Evolutionary conservation across 1,140 invertebrate genomes (phyloP).

Genomic region (Scaptodrosophila lebanonensis): DNA sequence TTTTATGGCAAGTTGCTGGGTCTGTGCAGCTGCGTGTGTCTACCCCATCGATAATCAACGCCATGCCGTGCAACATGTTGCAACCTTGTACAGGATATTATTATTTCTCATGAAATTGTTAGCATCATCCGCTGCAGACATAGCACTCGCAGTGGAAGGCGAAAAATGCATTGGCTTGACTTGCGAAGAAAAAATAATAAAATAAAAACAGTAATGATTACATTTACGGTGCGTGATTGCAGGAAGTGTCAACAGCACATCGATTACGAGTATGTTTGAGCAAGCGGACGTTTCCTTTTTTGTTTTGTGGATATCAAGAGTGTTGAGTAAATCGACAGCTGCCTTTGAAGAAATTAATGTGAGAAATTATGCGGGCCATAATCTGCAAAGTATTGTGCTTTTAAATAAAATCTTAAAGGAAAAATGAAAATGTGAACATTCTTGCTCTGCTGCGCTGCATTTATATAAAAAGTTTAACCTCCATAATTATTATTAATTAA

Average conservation of each 20-base stretch:
- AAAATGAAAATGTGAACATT: too few relatives aligned
- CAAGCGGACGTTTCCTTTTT: conserved; percentile 7
- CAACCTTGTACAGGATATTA: conserved; percentile 61
- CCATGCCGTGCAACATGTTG: conserved; percentile 55
- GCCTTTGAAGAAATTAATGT: too few relatives aligned
- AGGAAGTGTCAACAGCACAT: conserved; percentile 43
- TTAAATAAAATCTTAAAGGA: too few relatives aligned
- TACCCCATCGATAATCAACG: conserved; percentile 45
- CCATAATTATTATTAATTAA: too few relatives aligned
- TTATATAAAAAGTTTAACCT: too few relatives aligned
- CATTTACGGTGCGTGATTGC: conserved; percentile 26
- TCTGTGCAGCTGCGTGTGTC: background rate
- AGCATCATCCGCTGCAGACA: conserved; percentile 23
- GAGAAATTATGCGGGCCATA: too few relatives aligned
- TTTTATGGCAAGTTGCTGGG: conserved; percentile 18
- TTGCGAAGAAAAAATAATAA: conserved; percentile 4
- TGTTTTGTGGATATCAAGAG: conserved; percentile 9
- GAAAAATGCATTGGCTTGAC: too few relatives aligned
- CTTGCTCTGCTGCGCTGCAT: too few relatives aligned
- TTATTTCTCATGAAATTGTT: conserved; percentile 40
- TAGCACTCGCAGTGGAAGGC: background rate
- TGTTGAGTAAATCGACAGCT: too few relatives aligned
- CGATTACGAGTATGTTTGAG: conserved; percentile 32
- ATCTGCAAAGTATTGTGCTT: too few relatives aligned
- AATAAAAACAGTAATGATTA: conserved; percentile 24